Percentiles rank a stretch among this genome's conserved stretches.
Conservation (phyloP, 1,140 invertebrate species). For the Schlechtendalia chinensis region DNA sequence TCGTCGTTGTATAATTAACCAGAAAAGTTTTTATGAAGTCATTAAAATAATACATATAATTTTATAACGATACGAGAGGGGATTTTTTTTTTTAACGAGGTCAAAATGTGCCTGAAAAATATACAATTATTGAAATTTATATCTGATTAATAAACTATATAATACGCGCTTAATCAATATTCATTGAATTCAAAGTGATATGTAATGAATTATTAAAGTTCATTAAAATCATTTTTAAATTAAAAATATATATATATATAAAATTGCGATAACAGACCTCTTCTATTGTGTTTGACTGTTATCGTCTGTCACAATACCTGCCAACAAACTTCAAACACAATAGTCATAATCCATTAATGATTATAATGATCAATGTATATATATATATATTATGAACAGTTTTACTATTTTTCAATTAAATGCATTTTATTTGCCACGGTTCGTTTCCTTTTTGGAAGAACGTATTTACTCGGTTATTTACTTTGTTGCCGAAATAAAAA, state of each 20-base stretch:
- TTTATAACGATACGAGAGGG: too few relatives aligned
- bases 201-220: conserved; percentile 4
- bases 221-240: background rate
- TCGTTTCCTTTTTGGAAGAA: too few relatives aligned
- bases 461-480: too few relatives aligned
- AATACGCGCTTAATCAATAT: conserved; percentile 3
- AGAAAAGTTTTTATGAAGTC: background rate
- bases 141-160: background rate
- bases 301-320: background rate
- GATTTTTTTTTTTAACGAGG: background rate
- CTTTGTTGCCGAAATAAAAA: too few relatives aligned
- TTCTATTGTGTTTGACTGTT: too few relatives aligned
- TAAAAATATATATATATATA: too few relatives aligned
- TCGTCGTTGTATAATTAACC: background rate
- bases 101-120: background rate
- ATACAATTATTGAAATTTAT: background rate
- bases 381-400: too few relatives aligned
- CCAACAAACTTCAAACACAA: background rate
- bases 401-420: too few relatives aligned
- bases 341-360: background rate
- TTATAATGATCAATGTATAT: too few relatives aligned
- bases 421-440: too few relatives aligned
- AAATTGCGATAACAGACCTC: too few relatives aligned
- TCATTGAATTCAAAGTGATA: background rate
- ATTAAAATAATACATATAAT: conserved; percentile 24